phyloP scores from a whole-genome alignment of 2,888 invertebrate genomes.

The Ptilodon capucinus region DNA sequence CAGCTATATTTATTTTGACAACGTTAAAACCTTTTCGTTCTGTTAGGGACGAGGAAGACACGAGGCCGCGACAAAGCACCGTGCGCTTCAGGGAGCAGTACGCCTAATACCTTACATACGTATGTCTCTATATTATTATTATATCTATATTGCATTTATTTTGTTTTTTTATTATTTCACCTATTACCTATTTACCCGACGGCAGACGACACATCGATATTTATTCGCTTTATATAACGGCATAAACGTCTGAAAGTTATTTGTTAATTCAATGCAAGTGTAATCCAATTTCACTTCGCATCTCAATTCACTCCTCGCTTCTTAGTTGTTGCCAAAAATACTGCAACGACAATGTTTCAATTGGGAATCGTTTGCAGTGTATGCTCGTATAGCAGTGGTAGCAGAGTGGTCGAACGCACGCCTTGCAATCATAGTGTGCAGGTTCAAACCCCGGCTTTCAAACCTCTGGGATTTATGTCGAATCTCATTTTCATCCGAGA shows the following conservation, averaged over 20 bases:
- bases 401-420: too few species aligned
- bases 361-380: too few species aligned
- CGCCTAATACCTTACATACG: constrained; percentile 14
- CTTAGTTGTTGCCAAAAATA: too few species aligned
- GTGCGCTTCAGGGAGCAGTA: constrained; percentile 45
- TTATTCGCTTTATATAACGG: constrained; percentile 4
- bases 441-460: too few species aligned
- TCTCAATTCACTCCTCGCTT: background rate
- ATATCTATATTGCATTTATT: background rate
- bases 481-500: too few species aligned
- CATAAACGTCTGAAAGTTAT: background rate
- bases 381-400: too few species aligned
- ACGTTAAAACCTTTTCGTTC: background rate
- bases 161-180: background rate
- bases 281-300: background rate
- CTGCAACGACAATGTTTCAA: too few species aligned
- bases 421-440: too few species aligned
- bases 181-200: background rate
- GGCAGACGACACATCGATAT: too few species aligned
- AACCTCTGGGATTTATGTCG: too few species aligned
- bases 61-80: background rate
- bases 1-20: too few species aligned
- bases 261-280: background rate
- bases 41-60: background rate
- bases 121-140: background rate